A percentile compares a stretch with the other conserved stretches of the same genome.
Evolutionary conservation across 64 coral and sea anemone genomes (phyloP).

Genomic region (Astreopora myriophthalma): DNA sequence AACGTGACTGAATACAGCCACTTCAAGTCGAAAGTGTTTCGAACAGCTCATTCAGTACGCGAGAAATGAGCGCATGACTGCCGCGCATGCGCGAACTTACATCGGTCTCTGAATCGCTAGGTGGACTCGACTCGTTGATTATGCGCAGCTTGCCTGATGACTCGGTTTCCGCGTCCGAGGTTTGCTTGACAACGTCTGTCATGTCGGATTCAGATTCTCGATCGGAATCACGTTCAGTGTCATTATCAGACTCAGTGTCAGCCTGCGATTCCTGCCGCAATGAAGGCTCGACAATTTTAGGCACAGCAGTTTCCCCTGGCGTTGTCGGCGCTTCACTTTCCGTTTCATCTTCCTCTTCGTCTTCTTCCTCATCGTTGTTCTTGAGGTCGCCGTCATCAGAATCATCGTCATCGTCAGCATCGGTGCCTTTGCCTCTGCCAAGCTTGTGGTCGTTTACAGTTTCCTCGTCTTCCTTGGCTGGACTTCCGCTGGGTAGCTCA

Average conservation of each 20-base stretch:
- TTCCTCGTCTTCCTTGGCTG: conserved; percentile 49
- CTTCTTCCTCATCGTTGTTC: conserved; percentile 4
- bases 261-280: conserved; percentile 9
- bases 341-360: conserved; percentile 57
- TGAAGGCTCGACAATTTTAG: conserved; percentile 40
- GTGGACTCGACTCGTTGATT: conserved; percentile 5
- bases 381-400: background rate
- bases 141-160: background rate
- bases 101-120: conserved; percentile 41
- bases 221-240: conserved; percentile 75
- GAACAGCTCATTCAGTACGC: too few species aligned
- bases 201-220: conserved; percentile 62
- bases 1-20: too few species aligned
- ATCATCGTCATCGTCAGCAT: conserved; percentile 22
- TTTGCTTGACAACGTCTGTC: background rate
- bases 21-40: too few species aligned
- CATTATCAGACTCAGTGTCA: conserved; percentile 62
- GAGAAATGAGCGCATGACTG: too few species aligned
- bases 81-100: background rate
- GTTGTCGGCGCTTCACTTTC: conserved; percentile 36
- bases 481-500: background rate
- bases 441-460: conserved; percentile 50
- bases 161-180: background rate
- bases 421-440: conserved; percentile 47
- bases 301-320: conserved; percentile 40